Evolutionary conservation across 2,797 vertebrate genomes (phyloP), one percentile per base, ranked within the genome.

Genomic region (Macropus fuliginosus): DNA sequence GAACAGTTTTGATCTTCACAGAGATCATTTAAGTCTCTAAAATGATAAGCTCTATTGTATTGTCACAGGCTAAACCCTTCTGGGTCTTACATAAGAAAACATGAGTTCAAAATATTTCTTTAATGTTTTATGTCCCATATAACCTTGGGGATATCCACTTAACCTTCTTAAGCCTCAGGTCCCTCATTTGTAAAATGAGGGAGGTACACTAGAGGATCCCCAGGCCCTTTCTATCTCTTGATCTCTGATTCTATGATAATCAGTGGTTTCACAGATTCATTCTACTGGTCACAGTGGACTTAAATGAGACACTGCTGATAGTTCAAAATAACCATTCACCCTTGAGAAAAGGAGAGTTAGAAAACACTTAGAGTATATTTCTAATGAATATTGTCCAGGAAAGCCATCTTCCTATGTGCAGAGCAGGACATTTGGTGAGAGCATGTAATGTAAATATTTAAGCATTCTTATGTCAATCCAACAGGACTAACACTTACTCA

Each of bases 391-490:
- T 40, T 81, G 74, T 87, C 40, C 74, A 50, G 40, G 24, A 87
- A 87, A 46, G 21, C 40, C 40, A 87, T 87, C 40, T 87, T 87
- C 40, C 24, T 50, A 87, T 27, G 40, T 27, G 24, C 31, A 46
- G 40, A 87, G 24, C 40, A 50, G 74, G 74, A 46, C 40, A 87
- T 87, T 87, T 87, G 21, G 40, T 50, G 40, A 87, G 40, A 87
- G 40, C 40, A 46, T 87, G 27, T 24, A 87, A 91, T 57, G 14
- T 62, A 90, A 95, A 50, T 81, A 95, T 91, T 97, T 96, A 92
- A 92, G 31, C 27, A 1, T 27, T 91, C 27, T 16, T 56, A 11
- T 40, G 46, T 56, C 56, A 93, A 56, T 74, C 90, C 97, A 93
- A 62, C 66, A 97, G 94, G 5, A 92, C 54, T 16, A 55, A 50